These are phyloP conservation scores for Megathymus violae DNA, from an alignment of 1,140 invertebrate genomes.

Conservation along the genomic window DNA sequence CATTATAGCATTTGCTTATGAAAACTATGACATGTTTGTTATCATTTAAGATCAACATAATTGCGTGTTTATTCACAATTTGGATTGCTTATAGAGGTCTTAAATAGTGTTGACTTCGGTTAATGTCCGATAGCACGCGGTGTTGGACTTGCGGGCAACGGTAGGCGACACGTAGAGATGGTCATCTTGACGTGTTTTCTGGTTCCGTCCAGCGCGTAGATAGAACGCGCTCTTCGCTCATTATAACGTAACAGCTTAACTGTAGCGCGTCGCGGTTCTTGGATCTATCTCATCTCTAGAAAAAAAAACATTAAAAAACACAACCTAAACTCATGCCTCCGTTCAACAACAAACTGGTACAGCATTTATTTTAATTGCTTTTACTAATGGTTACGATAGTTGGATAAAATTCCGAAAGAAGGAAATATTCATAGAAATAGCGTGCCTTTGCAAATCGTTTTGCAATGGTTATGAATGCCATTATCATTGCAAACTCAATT, in stretches of 20 bases:
- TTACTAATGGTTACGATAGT: no score
- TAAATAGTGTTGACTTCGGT: constrained; percentile 1
- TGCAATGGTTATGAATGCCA: background rate
- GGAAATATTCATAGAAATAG: no score
- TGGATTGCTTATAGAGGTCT: background rate
- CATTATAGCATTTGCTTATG: constrained; percentile 1
- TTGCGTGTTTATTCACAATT: background rate
- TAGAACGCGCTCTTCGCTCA: constrained; percentile 46
- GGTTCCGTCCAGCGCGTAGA: constrained; percentile 50
- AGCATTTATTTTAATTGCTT: no score
- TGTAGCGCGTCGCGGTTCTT: constrained; percentile 61
- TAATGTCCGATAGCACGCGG: no score
- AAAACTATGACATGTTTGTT: constrained; percentile 11
- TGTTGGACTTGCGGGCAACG: constrained; percentile 21
- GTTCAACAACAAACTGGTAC: constrained; percentile 10
- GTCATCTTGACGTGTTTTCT: constrained; percentile 40
- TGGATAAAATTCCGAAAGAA: no score
- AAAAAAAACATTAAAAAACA: constrained; percentile 33
- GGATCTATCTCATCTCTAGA: constrained; percentile 45
- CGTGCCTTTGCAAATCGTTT: background rate
- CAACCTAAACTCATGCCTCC: constrained; percentile 32
- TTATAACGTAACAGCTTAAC: constrained; percentile 65
- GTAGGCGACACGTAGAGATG: constrained; percentile 45
- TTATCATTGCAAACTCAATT: background rate
- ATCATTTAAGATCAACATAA: background rate